Conservation (phyloP, 2,888 invertebrate species). For the Cheilosia soror region DNA sequence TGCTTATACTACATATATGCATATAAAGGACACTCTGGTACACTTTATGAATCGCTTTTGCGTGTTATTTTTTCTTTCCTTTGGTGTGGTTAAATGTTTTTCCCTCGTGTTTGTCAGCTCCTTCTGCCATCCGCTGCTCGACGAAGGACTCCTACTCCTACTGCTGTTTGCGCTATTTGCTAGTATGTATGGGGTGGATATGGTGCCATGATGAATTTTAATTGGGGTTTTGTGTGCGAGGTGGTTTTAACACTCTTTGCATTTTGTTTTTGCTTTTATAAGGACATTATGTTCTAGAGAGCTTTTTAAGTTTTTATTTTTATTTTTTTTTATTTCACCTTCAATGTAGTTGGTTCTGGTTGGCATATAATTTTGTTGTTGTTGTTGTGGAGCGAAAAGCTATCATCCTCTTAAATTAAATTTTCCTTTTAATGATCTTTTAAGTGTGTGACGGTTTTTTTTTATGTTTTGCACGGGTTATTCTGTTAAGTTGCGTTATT, state of each 20-base stretch:
- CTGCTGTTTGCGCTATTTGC: not conserved
- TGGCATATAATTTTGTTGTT: not conserved
- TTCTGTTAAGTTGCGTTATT: constrained; percentile 25
- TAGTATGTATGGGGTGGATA: not conserved
- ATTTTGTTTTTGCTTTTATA: not conserved
- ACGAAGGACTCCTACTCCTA: constrained; percentile 4
- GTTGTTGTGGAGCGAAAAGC: constrained; percentile 3
- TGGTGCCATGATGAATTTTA: constrained; percentile 52
- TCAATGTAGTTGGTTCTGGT: not conserved
- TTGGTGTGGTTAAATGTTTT: constrained; percentile 28
- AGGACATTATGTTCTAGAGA: constrained; percentile 2
- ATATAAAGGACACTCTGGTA: constrained; percentile 50
- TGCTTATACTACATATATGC: constrained; percentile 23
- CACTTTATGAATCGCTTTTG: constrained; percentile 42
- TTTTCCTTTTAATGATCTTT: constrained; percentile 40
- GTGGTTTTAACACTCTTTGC: constrained; percentile 28
- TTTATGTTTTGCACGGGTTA: not conserved
- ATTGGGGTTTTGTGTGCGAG: constrained; percentile 36
- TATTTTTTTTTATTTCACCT: not conserved
- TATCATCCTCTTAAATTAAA: constrained; percentile 16
- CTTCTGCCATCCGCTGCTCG: not conserved
- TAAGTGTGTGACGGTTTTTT: constrained; percentile 7
- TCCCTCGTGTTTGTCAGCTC: not conserved
- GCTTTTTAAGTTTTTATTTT: not conserved
- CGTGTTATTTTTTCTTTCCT: constrained; percentile 37